A percentile compares a stretch with the other conserved stretches of the same genome.
phyloP scores from a whole-genome alignment of 2,113 vertebrate genomes.

The Irena cyanogastra region DNA sequence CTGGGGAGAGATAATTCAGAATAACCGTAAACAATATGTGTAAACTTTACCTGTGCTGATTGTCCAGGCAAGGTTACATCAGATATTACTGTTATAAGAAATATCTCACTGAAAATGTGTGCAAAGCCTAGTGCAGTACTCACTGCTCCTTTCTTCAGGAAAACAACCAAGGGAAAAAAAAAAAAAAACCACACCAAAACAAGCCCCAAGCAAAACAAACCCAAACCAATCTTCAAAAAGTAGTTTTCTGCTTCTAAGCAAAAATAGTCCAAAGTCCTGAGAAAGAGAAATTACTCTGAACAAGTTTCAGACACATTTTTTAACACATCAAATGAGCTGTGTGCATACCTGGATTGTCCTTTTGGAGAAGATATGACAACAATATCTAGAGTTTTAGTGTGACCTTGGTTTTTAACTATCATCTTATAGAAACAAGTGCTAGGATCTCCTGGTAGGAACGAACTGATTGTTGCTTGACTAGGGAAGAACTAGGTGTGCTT shows the following conservation, averaged over 20 bases:
- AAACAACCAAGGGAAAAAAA: not conserved
- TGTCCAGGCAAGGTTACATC: not conserved
- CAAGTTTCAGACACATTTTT: not conserved
- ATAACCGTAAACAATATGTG: not conserved
- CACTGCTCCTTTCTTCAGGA: not conserved
- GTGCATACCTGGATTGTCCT: not conserved
- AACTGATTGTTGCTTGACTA: not conserved
- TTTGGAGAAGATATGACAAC: not conserved
- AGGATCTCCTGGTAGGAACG: not conserved
- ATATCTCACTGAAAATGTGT: not conserved
- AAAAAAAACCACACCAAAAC: not conserved
- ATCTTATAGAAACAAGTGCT: not conserved
- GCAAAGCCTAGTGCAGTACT: not conserved
- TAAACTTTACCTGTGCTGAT: not conserved
- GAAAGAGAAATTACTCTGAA: not conserved
- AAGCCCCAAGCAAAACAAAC: not conserved
- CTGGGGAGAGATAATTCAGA: not conserved
- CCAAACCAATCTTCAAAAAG: not conserved
- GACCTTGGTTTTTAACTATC: not conserved
- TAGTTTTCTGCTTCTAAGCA: not conserved
- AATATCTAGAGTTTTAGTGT: not conserved
- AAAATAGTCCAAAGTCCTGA: not conserved
- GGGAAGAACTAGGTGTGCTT: not conserved
- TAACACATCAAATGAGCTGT: not conserved
- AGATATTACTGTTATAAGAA: not conserved